phyloP scores from a whole-genome alignment of 2,888 invertebrate genomes.

The Nymphalis urticae region DNA sequence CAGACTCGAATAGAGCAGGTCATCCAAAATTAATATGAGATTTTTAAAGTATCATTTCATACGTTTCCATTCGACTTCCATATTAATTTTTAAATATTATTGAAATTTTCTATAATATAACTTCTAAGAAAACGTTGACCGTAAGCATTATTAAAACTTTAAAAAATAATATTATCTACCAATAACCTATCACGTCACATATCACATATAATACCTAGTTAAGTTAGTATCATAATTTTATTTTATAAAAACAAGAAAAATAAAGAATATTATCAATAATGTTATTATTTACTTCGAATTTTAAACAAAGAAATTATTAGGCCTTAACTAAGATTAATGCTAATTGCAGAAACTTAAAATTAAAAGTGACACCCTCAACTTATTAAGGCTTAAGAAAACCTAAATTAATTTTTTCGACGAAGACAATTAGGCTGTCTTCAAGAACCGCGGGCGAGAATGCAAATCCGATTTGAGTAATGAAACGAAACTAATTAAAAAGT shows the following conservation, averaged over 20 bases:
- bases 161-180: too few species aligned
- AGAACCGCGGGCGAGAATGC: slow-evolving; percentile 64
- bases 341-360: slow-evolving; percentile 35
- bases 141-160: too few species aligned
- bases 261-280: not conserved
- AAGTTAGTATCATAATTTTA: too few species aligned
- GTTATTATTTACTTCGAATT: not conserved
- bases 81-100: too few species aligned
- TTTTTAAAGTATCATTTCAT: slow-evolving; percentile 52
- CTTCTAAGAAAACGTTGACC: too few species aligned
- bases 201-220: too few species aligned
- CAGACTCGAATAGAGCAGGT: slow-evolving; percentile 49
- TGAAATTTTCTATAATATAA: too few species aligned
- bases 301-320: not conserved
- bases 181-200: too few species aligned
- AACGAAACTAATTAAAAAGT: slow-evolving; percentile 50
- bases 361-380: slow-evolving; percentile 46
- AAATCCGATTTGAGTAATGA: slow-evolving; percentile 75
- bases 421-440: slow-evolving; percentile 62
- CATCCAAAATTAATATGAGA: slow-evolving; percentile 68
- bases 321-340: not conserved
- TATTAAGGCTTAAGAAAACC: slow-evolving; percentile 46
- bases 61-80: not conserved
- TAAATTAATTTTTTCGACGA: slow-evolving; percentile 48
- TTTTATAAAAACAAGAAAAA: too few species aligned